Evolutionary conservation across 2,113 vertebrate species (phyloP).

Genomic region (Daboia siamensis): DNA sequence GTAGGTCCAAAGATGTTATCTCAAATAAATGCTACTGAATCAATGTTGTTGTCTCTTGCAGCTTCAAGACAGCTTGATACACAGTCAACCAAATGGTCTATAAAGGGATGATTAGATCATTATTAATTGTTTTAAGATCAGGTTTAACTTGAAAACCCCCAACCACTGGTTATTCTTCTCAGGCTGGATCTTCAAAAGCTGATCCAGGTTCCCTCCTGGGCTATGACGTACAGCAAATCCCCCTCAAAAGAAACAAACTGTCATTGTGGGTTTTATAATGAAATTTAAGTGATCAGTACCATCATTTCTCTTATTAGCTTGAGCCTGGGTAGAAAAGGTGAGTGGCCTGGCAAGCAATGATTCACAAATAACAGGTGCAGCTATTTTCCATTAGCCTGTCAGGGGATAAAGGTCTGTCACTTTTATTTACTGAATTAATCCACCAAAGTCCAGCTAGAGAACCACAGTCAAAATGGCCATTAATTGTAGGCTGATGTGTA

Average conservation of each 20-base stretch:
- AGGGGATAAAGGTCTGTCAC: constrained; percentile 75
- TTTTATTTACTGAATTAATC: constrained; percentile 86
- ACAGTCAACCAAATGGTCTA: not conserved
- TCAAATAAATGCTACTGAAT: not conserved
- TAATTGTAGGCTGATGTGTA: constrained; percentile 81
- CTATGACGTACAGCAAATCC: constrained; percentile 13
- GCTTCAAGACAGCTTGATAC: not conserved
- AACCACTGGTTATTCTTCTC: not conserved
- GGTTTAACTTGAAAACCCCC: not conserved
- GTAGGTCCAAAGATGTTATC: not conserved
- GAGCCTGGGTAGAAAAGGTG: constrained; percentile 71
- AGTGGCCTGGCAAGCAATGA: constrained; percentile 71
- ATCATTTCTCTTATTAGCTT: constrained; percentile 73
- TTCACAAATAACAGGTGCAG: constrained; percentile 81
- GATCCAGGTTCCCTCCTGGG: not conserved
- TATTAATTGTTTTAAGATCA: constrained; percentile 4
- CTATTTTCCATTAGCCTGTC: constrained; percentile 65
- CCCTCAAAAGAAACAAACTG: constrained; percentile 28
- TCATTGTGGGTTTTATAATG: constrained; percentile 40
- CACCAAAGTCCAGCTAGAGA: constrained; percentile 78
- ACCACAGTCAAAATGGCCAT: constrained; percentile 80
- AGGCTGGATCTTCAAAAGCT: not conserved
- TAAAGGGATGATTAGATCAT: not conserved
- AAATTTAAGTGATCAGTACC: constrained; percentile 63
- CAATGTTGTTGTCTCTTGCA: not conserved